Conservation (phyloP, 92 coral and sea anemone genomes). For the Parazoanthus swiftii region DNA sequence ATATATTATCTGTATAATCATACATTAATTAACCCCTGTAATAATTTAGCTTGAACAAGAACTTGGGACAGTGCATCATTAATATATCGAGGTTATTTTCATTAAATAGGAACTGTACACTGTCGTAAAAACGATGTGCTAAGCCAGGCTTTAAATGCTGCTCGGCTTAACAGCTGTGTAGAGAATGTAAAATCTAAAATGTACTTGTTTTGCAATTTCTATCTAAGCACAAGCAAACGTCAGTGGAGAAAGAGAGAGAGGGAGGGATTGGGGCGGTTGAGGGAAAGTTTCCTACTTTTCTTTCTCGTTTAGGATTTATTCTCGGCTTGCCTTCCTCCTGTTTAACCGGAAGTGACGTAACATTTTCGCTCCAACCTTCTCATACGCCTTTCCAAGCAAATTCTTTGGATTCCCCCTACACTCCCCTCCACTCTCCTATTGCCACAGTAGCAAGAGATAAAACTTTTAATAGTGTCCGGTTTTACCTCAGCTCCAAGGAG, state of each 20-base stretch:
- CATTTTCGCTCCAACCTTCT: not conserved
- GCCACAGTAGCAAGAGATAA: not conserved
- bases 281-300: too few species aligned
- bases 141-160: not conserved
- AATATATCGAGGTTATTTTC: not conserved
- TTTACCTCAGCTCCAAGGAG: not conserved
- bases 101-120: constrained; percentile 22
- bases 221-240: not conserved
- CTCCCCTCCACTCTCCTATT: not conserved
- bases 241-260: not conserved
- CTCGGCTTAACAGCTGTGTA: not conserved
- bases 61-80: not conserved
- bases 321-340: not conserved
- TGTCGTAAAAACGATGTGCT: not conserved
- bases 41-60: constrained; percentile 18
- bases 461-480: not conserved
- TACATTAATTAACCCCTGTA: not conserved
- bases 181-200: not conserved
- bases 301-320: too few species aligned
- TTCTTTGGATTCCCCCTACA: too few species aligned
- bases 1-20: not conserved
- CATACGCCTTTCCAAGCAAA: not conserved
- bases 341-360: not conserved
- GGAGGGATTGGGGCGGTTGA: too few species aligned
- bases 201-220: not conserved